Conservation (phyloP, 2,888 invertebrate genomes). For the Ganaspis brasiliensis region DNA sequence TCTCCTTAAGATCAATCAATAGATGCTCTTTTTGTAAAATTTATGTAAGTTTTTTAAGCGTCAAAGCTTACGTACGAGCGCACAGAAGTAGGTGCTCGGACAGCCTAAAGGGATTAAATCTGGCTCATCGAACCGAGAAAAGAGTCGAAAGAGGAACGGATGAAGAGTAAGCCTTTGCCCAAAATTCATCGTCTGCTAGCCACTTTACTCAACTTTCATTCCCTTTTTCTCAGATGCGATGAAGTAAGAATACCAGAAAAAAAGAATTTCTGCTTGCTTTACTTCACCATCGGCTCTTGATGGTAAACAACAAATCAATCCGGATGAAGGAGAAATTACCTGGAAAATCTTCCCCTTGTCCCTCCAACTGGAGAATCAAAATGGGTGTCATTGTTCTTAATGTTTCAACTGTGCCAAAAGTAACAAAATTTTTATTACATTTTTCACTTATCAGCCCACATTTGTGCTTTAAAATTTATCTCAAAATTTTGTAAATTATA, state of each 20-base stretch:
- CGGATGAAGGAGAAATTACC: conserved; percentile 73
- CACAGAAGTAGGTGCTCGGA: conserved; percentile 61
- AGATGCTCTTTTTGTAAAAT: neutral
- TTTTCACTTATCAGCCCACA: too few relatives aligned
- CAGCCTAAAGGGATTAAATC: conserved; percentile 69
- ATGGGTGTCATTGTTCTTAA: conserved; percentile 65
- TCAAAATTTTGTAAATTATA: too few relatives aligned
- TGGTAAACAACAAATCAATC: conserved; percentile 67
- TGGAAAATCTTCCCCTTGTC: conserved; percentile 66
- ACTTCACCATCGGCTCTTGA: conserved; percentile 58
- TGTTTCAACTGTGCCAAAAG: neutral
- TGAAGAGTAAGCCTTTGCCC: conserved; percentile 60
- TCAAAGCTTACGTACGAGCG: conserved; percentile 62
- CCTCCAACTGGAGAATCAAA: neutral
- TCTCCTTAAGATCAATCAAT: too few relatives aligned
- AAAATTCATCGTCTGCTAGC: conserved; percentile 64
- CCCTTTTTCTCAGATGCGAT: conserved; percentile 55
- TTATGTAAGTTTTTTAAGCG: conserved; percentile 57
- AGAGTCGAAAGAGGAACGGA: conserved; percentile 49
- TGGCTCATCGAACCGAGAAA: conserved; percentile 68
- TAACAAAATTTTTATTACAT: neutral
- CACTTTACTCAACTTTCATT: conserved; percentile 61
- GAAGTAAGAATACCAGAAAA: conserved; percentile 52
- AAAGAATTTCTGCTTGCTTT: conserved; percentile 62
- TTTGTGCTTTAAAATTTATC: too few relatives aligned